These are phyloP conservation scores for Hecatera dysodea DNA, from an alignment of 2,888 invertebrate genomes.

Conservation along the genomic window DNA sequence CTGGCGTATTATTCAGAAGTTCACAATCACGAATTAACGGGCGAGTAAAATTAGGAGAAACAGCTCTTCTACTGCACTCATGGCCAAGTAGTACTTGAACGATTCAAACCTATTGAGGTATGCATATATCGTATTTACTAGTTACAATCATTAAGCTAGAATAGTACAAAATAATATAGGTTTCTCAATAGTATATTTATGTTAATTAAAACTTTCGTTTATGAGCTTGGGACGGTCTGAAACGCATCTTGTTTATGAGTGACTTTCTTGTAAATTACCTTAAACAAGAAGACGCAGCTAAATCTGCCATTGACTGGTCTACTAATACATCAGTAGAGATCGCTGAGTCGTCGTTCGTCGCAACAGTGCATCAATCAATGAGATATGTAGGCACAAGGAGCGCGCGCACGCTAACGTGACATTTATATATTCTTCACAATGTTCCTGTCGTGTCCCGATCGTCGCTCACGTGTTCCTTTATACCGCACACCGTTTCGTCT, in stretches of 20 bases:
- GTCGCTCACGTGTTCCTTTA: slow-evolving; percentile 79
- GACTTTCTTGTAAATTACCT: slow-evolving; percentile 10
- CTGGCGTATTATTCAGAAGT: slow-evolving; percentile 49
- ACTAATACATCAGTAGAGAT: slow-evolving; percentile 69
- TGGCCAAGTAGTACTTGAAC: slow-evolving; percentile 43
- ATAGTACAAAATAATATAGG: slow-evolving; percentile 39
- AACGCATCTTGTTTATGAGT: not conserved
- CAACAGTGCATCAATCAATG: slow-evolving; percentile 85
- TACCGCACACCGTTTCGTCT: slow-evolving; percentile 75
- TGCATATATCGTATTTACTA: slow-evolving; percentile 21
- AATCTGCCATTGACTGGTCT: slow-evolving; percentile 47
- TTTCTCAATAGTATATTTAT: slow-evolving; percentile 1
- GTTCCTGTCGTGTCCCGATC: slow-evolving; percentile 84
- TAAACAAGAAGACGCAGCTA: slow-evolving; percentile 28
- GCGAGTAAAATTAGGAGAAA: slow-evolving; percentile 55
- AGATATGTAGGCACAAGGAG: slow-evolving; percentile 75
- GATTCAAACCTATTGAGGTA: slow-evolving; percentile 40
- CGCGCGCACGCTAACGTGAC: slow-evolving; percentile 83
- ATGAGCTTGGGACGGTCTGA: slow-evolving; percentile 16
- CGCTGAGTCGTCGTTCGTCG: slow-evolving; percentile 76
- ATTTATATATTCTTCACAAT: slow-evolving; percentile 88
- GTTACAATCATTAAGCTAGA: slow-evolving; percentile 21
- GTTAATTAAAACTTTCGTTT: slow-evolving; percentile 21
- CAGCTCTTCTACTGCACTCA: slow-evolving; percentile 46
- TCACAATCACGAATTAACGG: slow-evolving; percentile 59